These are phyloP conservation scores for Amblyraja radiata DNA, from an alignment of 2,797 vertebrate genomes.

Conservation along the genomic window DNA sequence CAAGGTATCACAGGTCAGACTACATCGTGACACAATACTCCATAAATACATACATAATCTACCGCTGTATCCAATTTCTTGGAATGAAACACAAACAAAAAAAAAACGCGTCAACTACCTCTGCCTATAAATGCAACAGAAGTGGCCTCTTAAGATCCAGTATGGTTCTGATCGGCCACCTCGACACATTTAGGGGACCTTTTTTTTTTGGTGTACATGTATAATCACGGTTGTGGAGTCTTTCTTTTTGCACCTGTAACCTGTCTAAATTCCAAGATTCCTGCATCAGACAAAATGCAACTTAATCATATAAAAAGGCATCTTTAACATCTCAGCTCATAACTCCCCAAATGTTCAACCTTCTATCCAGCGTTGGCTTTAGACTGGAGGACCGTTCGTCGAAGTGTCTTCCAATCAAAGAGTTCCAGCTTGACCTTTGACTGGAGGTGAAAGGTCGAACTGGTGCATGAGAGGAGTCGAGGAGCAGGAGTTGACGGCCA, in stretches of 20 bases:
- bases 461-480: neutral
- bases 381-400: neutral
- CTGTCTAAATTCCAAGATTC: neutral
- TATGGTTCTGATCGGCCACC: neutral
- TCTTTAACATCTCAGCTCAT: neutral
- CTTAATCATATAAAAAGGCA: conserved; percentile 18
- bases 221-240: neutral
- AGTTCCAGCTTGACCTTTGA: neutral
- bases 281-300: neutral
- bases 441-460: neutral
- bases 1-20: conserved; percentile 10
- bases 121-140: neutral
- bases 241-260: neutral
- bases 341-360: too few species aligned
- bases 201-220: conserved; percentile 2
- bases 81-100: conserved; percentile 3
- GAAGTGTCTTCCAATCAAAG: neutral
- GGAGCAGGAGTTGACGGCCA: neutral
- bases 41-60: conserved; percentile 23
- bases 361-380: neutral
- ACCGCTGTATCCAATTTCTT: neutral
- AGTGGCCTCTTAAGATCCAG: neutral
- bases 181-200: neutral
- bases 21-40: conserved; percentile 24
- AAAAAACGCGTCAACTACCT: conserved; percentile 2